Evolutionary conservation across 2,888 invertebrate genomes (phyloP).

Genomic region (Belgica antarctica): DNA sequence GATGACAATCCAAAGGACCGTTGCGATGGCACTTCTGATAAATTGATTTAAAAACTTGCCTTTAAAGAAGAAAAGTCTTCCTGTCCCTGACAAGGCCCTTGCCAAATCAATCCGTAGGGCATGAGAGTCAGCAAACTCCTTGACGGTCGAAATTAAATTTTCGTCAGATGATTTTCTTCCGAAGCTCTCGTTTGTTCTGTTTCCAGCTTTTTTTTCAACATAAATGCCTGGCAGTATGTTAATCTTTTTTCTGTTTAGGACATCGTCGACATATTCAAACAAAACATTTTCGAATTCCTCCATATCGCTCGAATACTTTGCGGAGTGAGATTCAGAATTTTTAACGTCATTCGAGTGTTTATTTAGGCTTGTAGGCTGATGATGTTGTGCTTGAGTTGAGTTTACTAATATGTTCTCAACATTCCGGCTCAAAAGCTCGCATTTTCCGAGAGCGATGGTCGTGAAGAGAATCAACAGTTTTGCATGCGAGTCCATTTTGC

Average conservation of each 20-base stretch:
- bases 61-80: constrained; percentile 63
- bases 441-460: constrained; percentile 4
- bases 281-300: constrained; percentile 54
- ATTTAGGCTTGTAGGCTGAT: not conserved
- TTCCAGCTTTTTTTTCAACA: constrained; percentile 50
- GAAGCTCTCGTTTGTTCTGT: constrained; percentile 45
- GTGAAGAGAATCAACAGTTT: not conserved
- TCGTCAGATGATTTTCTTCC: constrained; percentile 45
- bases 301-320: constrained; percentile 18
- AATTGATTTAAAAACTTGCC: constrained; percentile 57
- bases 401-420: not conserved
- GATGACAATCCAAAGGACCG: not conserved
- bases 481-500: not conserved
- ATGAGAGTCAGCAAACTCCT: constrained; percentile 61
- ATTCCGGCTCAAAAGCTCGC: too few relatives aligned
- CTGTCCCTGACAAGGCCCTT: constrained; percentile 57
- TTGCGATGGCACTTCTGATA: too few relatives aligned
- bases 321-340: not conserved
- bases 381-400: too few relatives aligned
- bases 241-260: constrained; percentile 59
- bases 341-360: constrained; percentile 7
- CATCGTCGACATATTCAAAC: constrained; percentile 60
- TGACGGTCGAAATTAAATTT: constrained; percentile 60
- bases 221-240: constrained; percentile 62
- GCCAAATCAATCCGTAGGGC: constrained; percentile 66